Conservation (phyloP, 2,888 invertebrate genomes). For the Vandiemenella viatica region DNA sequence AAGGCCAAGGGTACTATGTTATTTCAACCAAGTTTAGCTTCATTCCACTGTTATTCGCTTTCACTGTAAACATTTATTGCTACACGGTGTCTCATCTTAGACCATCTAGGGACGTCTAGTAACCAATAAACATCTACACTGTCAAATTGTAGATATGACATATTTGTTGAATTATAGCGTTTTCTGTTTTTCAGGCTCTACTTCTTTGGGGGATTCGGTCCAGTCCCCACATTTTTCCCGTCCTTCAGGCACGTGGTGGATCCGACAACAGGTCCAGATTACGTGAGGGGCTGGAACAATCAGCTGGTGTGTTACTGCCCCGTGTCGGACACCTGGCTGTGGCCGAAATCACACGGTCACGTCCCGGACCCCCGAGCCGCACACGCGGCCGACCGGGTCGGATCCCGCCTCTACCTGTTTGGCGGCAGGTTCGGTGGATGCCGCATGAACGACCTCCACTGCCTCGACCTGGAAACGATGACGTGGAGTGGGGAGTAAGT, state of each 20-base stretch:
- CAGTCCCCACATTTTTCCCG: slow-evolving; percentile 10
- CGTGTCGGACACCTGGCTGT: slow-evolving; percentile 20
- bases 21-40: no score
- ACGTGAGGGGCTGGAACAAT: slow-evolving; percentile 25
- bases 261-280: slow-evolving; percentile 3
- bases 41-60: no score
- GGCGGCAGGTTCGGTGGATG: slow-evolving; percentile 28
- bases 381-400: slow-evolving; percentile 25
- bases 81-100: no score
- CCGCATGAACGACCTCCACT: slow-evolving; percentile 30
- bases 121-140: no score
- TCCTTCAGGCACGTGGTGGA: slow-evolving; percentile 15
- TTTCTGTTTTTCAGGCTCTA: no score
- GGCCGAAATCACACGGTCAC: slow-evolving; percentile 23
- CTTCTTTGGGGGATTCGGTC: slow-evolving; percentile 24
- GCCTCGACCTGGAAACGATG: slow-evolving; percentile 26
- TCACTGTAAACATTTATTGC: no score
- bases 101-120: no score
- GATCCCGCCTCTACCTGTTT: slow-evolving; percentile 23
- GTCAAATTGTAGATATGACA: no score
- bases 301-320: slow-evolving; percentile 23
- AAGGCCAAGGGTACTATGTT: no score
- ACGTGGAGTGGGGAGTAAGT: slow-evolving; percentile 30
- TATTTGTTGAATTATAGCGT: no score
- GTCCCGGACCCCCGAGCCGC: slow-evolving; percentile 30